These are phyloP conservation scores for Perdita meconis DNA, from an alignment of 2,888 invertebrate genomes.

Conservation along the genomic window DNA sequence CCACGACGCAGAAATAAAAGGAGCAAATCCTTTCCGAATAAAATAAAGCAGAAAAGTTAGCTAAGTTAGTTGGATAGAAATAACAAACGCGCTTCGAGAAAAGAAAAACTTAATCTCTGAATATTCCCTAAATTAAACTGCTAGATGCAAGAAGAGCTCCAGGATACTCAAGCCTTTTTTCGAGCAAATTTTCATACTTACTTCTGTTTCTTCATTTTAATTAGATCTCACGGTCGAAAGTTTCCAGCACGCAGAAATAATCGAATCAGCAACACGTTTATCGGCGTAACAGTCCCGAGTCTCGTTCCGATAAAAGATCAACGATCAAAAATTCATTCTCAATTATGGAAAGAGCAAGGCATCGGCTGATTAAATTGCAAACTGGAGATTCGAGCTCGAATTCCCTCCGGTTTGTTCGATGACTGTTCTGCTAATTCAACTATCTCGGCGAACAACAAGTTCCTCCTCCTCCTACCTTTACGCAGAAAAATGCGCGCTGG, in stretches of 20 bases:
- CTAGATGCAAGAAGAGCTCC: too few species aligned
- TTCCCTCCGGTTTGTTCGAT: background rate
- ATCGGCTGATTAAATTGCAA: constrained; percentile 1
- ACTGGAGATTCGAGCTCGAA: background rate
- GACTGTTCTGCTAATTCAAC: background rate
- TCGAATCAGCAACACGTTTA: background rate
- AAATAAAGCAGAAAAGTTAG: background rate
- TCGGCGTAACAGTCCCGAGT: background rate
- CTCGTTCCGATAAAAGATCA: background rate
- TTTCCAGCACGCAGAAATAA: constrained; percentile 28
- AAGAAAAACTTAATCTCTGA: constrained; percentile 7
- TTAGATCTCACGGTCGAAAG: constrained; percentile 42
- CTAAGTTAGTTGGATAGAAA: background rate
- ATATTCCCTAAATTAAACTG: too few species aligned
- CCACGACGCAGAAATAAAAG: background rate
- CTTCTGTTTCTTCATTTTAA: constrained; percentile 22
- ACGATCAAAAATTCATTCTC: background rate
- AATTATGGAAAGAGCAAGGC: background rate
- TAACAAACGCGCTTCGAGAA: constrained; percentile 1
- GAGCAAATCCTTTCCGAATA: too few species aligned
- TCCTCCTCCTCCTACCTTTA: too few species aligned
- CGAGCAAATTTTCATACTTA: background rate
- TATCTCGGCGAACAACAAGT: background rate
- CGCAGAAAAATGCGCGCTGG: background rate
- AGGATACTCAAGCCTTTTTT: constrained; percentile 25